Conservation (phyloP, 2,888 invertebrate species). For the Aleiodes testaceus region DNA sequence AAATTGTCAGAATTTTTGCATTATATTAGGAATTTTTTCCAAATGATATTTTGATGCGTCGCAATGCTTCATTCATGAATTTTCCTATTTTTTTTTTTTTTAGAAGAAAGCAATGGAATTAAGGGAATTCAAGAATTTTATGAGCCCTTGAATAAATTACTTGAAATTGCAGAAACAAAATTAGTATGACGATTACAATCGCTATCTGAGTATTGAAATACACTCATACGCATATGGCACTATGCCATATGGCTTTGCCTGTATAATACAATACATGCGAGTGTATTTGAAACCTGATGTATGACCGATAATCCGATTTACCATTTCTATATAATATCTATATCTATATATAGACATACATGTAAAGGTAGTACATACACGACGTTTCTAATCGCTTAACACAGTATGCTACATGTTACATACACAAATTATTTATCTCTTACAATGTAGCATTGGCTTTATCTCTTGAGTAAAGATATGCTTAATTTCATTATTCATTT, state of each 20-base stretch:
- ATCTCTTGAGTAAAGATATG: conserved; percentile 28
- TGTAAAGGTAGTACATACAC: conserved; percentile 14
- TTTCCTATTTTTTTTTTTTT: too few relatives aligned
- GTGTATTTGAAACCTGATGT: conserved; percentile 44
- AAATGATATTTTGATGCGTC: too few relatives aligned
- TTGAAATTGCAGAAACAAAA: background rate
- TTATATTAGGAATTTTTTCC: too few relatives aligned
- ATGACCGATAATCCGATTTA: conserved; percentile 53
- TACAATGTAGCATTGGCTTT: conserved; percentile 38
- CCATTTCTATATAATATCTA: conserved; percentile 47
- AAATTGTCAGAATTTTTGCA: too few relatives aligned
- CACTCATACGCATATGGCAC: conserved; percentile 19
- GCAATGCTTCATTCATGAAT: too few relatives aligned
- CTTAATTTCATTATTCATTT: background rate
- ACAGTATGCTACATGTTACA: conserved; percentile 46
- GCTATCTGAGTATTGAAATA: conserved; percentile 21
- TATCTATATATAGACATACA: conserved; percentile 11
- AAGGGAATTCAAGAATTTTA: too few relatives aligned
- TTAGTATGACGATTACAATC: conserved; percentile 16
- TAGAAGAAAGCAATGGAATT: too few relatives aligned
- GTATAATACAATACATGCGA: conserved; percentile 30
- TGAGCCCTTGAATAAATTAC: too few relatives aligned
- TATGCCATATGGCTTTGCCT: conserved; percentile 36
- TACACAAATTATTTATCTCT: conserved; percentile 27
- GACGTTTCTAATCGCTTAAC: conserved; percentile 48